Conservation (phyloP, 1,140 invertebrate genomes). For the Eulimnadia texana region DNA sequence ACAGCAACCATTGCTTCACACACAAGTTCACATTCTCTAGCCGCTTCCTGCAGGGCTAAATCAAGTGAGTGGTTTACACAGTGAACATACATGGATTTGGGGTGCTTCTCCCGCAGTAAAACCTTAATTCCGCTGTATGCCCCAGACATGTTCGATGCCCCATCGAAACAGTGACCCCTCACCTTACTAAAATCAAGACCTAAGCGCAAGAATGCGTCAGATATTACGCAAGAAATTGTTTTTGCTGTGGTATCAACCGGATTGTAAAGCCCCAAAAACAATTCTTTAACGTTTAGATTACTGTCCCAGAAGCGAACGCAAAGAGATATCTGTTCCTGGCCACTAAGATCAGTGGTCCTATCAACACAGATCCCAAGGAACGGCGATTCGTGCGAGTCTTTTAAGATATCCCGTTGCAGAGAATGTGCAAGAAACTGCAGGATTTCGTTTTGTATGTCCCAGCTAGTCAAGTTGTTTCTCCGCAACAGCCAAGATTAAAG, state of each 20-base stretch:
- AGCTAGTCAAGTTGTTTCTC: neutral
- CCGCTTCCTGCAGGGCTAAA: neutral
- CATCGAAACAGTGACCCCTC: neutral
- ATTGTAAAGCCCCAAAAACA: neutral
- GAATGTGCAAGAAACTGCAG: neutral
- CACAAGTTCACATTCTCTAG: neutral
- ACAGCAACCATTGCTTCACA: neutral
- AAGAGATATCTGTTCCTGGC: neutral
- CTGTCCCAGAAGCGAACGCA: neutral
- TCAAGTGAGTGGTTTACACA: neutral
- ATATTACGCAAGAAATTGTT: neutral
- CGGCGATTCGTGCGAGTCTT: neutral
- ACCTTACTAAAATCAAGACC: neutral
- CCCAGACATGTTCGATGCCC: neutral
- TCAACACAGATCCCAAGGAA: neutral
- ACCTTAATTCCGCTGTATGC: neutral
- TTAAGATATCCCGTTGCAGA: neutral
- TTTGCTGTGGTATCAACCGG: neutral
- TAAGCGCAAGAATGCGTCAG: neutral
- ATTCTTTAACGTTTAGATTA: neutral
- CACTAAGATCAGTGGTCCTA: neutral
- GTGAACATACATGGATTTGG: neutral
- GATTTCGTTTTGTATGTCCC: neutral
- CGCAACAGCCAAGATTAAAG: neutral
- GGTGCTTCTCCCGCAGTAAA: neutral